Conservation (phyloP, 2,888 invertebrate genomes). For the Escarpia spicata region DNA sequence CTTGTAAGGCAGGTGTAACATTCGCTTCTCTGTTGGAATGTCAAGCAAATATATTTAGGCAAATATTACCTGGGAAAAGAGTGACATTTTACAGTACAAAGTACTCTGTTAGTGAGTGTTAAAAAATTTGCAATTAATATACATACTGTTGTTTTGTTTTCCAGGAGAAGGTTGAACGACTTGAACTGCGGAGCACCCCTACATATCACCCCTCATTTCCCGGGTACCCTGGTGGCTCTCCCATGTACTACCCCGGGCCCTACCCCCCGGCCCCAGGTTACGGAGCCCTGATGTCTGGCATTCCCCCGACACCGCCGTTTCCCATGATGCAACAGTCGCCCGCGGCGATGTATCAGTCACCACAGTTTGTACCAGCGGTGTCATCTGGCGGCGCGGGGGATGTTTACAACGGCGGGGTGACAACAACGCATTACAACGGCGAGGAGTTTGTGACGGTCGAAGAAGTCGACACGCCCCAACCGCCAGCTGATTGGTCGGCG, state of each 20-base stretch:
- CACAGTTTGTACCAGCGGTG: slow-evolving; percentile 55
- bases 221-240: slow-evolving; percentile 33
- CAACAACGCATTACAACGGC: neutral
- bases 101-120: neutral
- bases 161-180: slow-evolving; percentile 19
- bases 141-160: neutral
- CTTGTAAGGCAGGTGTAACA: neutral
- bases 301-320: slow-evolving; percentile 20
- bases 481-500: slow-evolving; percentile 40
- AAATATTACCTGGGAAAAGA: neutral
- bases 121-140: neutral
- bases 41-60: neutral
- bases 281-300: slow-evolving; percentile 26
- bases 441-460: neutral
- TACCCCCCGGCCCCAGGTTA: slow-evolving; percentile 29
- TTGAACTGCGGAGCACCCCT: neutral
- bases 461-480: slow-evolving; percentile 30
- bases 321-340: slow-evolving; percentile 17
- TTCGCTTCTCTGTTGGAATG: neutral
- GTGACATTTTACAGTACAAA: neutral
- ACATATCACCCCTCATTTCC: slow-evolving; percentile 58
- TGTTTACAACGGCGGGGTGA: neutral
- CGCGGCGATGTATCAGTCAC: neutral
- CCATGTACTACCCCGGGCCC: slow-evolving; percentile 23
- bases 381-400: slow-evolving; percentile 57